phyloP scores from a whole-genome alignment of 2,113 vertebrate species.

The Scomber japonicus region DNA sequence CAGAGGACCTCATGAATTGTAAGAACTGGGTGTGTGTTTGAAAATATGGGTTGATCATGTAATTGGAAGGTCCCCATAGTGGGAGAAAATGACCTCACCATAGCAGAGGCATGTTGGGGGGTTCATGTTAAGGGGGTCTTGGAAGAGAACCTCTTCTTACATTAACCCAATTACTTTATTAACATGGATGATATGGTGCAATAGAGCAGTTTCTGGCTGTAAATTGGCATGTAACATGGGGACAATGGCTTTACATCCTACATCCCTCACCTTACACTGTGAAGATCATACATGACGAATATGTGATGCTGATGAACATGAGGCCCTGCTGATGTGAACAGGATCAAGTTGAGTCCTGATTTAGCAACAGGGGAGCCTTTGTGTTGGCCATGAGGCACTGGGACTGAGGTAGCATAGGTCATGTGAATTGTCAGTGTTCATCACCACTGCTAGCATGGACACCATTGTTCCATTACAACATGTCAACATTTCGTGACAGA shows the following conservation, averaged over 20 bases:
- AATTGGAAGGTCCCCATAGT: conserved; percentile 4
- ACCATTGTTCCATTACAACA: conserved; percentile 63
- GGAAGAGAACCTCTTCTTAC: conserved; percentile 21
- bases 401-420: conserved; percentile 61
- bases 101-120: conserved; percentile 28
- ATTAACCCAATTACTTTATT: conserved; percentile 35
- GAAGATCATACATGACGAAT: conserved; percentile 28
- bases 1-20: conserved; percentile 31
- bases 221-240: conserved; percentile 9
- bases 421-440: conserved; percentile 74
- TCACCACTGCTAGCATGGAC: conserved; percentile 51
- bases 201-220: conserved; percentile 13
- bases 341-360: conserved; percentile 55
- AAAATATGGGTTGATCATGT: conserved; percentile 17
- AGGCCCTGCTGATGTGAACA: conserved; percentile 62
- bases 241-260: conserved; percentile 45
- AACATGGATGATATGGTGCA: conserved; percentile 14
- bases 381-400: conserved; percentile 43
- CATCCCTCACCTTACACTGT: background rate
- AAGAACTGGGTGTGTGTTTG: conserved; percentile 48
- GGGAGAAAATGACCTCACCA: conserved; percentile 12
- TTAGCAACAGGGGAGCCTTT: conserved; percentile 66
- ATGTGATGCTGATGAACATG: conserved; percentile 40
- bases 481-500: conserved; percentile 62
- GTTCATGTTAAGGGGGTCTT: conserved; percentile 14